Conservation (phyloP, 1,140 invertebrate genomes). For the Saxidomus purpurata region DNA sequence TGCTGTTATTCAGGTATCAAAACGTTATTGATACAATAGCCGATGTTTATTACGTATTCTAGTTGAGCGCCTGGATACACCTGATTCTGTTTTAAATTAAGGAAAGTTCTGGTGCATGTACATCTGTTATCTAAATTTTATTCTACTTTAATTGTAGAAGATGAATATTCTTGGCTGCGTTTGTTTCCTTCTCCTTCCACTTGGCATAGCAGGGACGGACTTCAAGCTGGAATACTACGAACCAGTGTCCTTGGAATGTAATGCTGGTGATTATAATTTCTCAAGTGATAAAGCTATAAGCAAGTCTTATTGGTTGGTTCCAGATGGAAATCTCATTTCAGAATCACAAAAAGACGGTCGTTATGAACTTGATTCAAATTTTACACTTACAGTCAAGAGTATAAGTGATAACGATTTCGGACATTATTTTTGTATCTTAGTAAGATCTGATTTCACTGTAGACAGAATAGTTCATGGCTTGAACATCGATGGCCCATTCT, state of each 20-base stretch:
- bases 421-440: constrained; percentile 45
- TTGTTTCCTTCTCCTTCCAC: neutral
- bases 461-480: constrained; percentile 25
- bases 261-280: neutral
- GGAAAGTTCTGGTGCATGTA: too few relatives aligned
- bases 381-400: constrained; percentile 28
- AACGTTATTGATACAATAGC: too few relatives aligned
- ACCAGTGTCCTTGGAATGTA: constrained; percentile 1
- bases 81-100: too few relatives aligned
- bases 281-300: neutral
- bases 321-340: constrained; percentile 24
- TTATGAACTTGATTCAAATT: constrained; percentile 22
- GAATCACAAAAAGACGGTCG: neutral
- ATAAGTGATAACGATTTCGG: constrained; percentile 55
- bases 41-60: too few relatives aligned
- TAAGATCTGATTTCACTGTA: constrained; percentile 26
- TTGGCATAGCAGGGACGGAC: neutral
- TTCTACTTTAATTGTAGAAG: neutral
- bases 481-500: constrained; percentile 44
- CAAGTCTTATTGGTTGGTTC: constrained; percentile 34
- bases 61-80: too few relatives aligned
- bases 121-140: too few relatives aligned
- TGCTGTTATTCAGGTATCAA: too few relatives aligned
- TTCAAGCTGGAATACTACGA: constrained; percentile 23
- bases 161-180: neutral